phyloP scores from a whole-genome alignment of 2,888 invertebrate species.

The Hydraecia micacea region DNA sequence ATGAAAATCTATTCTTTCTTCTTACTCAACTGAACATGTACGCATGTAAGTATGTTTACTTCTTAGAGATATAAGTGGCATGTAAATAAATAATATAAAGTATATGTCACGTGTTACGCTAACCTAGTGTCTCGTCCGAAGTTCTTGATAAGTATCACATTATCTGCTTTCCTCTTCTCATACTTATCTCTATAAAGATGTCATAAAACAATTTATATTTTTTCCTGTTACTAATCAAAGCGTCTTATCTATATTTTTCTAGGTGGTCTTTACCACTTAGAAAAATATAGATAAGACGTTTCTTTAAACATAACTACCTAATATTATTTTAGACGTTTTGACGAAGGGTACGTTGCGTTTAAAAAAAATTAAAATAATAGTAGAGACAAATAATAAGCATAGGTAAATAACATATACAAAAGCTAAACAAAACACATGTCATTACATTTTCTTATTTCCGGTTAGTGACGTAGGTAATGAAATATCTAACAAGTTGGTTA shows the following conservation, averaged over 20 bases:
- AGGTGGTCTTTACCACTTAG: neutral
- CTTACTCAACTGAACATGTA: neutral
- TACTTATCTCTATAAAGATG: conserved; percentile 24
- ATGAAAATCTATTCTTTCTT: neutral
- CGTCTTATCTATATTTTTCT: neutral
- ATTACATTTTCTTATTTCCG: conserved; percentile 46
- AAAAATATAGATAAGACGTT: no score
- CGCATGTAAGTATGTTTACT: neutral
- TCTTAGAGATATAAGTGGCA: neutral
- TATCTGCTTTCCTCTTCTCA: conserved; percentile 33
- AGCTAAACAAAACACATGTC: conserved; percentile 8
- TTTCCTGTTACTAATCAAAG: conserved; percentile 4
- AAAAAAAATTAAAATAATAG: no score
- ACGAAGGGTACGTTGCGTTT: neutral
- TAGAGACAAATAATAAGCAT: neutral
- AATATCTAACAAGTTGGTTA: neutral
- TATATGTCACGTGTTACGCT: conserved; percentile 1
- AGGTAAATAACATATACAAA: neutral
- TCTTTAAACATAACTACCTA: no score
- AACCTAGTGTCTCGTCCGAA: conserved; percentile 7
- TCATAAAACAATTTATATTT: conserved; percentile 15
- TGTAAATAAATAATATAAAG: conserved; percentile 30
- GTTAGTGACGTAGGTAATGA: neutral
- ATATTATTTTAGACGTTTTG: neutral
- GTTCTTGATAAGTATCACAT: conserved; percentile 21